These are phyloP conservation scores for Sebastes hopkinsi DNA, from an alignment of 2,797 vertebrate genomes.

Conservation along the genomic window DNA sequence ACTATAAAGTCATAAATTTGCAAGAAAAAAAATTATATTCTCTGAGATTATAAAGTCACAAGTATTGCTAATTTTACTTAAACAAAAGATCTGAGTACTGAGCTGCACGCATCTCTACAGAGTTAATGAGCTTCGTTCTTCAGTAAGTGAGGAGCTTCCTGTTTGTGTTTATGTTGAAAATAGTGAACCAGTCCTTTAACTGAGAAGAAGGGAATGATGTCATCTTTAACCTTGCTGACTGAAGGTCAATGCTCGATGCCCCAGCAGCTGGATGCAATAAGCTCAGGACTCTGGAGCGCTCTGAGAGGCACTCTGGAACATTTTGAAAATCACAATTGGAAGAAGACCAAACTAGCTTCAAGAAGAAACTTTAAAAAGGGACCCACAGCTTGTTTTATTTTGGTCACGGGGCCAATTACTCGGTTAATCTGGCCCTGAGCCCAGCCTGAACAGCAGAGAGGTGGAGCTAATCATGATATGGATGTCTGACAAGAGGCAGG, in stretches of 20 bases:
- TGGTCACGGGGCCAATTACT: background rate
- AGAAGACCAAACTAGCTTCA: background rate
- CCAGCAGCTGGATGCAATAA: background rate
- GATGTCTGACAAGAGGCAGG: conserved; percentile 12
- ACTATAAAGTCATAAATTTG: too few relatives aligned
- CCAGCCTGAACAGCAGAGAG: background rate
- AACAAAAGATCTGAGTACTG: too few relatives aligned
- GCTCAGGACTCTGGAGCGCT: background rate
- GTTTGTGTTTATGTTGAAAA: background rate
- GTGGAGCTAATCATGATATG: background rate
- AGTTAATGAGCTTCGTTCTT: too few relatives aligned
- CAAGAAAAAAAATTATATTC: too few relatives aligned
- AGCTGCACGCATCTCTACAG: too few relatives aligned
- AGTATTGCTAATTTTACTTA: too few relatives aligned
- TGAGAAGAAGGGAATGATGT: background rate
- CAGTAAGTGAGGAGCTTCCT: background rate
- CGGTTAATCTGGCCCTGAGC: conserved; percentile 15
- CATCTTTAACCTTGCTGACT: background rate
- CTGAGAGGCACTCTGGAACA: background rate
- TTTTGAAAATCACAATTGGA: background rate
- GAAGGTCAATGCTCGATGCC: background rate
- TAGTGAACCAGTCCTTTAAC: background rate
- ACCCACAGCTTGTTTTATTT: background rate
- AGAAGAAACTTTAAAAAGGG: background rate
- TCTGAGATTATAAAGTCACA: too few relatives aligned